Conservation (phyloP, 2,888 invertebrate genomes). For the Napeogenes inachia region DNA sequence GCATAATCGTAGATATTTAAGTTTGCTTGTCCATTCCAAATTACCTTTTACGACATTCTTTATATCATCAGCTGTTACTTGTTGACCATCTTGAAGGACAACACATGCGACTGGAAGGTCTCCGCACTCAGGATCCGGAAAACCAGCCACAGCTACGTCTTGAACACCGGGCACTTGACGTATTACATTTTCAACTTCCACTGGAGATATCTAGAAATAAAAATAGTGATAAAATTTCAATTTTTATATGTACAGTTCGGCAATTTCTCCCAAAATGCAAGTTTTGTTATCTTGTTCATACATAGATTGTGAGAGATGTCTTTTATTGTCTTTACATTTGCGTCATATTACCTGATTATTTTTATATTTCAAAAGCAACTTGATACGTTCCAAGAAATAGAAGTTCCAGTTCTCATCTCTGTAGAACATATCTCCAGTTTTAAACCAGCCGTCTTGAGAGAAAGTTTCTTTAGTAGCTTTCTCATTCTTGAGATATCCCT, state of each 20-base stretch:
- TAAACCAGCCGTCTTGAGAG: slow-evolving; percentile 66
- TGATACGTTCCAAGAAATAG: slow-evolving; percentile 69
- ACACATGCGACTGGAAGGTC: slow-evolving; percentile 52
- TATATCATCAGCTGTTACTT: slow-evolving; percentile 43
- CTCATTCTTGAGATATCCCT: slow-evolving; percentile 66
- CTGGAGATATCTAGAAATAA: slow-evolving; percentile 44
- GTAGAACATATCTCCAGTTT: slow-evolving; percentile 72
- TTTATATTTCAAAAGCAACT: slow-evolving; percentile 70
- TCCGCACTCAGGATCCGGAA: slow-evolving; percentile 43
- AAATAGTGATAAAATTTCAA: not conserved
- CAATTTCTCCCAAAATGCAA: too few species aligned
- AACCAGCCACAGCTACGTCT: slow-evolving; percentile 47
- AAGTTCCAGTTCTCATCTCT: slow-evolving; percentile 69
- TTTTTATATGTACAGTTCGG: too few species aligned
- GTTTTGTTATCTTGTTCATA: too few species aligned
- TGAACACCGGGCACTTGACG: slow-evolving; percentile 43
- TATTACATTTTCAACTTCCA: slow-evolving; percentile 50
- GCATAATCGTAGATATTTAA: not conserved
- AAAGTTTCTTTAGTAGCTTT: slow-evolving; percentile 60
- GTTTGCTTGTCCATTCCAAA: not conserved
- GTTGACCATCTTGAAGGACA: slow-evolving; percentile 35
- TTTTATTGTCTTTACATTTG: not conserved
- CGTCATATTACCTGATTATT: slow-evolving; percentile 59
- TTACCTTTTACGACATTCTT: slow-evolving; percentile 47
- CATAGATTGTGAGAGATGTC: not conserved